phyloP scores from a whole-genome alignment of 2,797 vertebrate genomes.

The Morus bassanus region DNA sequence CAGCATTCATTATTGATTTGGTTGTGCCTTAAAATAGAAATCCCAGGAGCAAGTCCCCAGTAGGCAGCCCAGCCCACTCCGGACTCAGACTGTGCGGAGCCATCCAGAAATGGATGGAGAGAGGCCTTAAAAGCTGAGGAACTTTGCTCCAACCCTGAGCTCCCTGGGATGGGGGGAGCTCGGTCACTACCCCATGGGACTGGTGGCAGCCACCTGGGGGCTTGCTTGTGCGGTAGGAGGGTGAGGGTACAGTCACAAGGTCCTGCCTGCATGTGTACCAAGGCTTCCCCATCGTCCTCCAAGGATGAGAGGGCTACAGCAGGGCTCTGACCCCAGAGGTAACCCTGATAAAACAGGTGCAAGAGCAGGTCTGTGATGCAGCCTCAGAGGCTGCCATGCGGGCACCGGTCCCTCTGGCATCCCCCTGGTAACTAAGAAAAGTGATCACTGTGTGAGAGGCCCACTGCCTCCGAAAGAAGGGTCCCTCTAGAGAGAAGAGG shows the following conservation, averaged over 20 bases:
- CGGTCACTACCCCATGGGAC: rapidly evolving
- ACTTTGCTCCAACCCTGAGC: background rate
- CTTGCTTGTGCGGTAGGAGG: background rate
- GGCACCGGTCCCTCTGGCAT: background rate
- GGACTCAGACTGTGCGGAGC: background rate
- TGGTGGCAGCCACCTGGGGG: background rate
- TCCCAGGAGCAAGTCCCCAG: background rate
- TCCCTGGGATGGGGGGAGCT: background rate
- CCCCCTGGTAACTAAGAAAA: background rate
- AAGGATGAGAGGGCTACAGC: background rate
- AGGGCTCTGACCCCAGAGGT: background rate
- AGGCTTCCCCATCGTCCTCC: background rate
- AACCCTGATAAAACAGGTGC: background rate
- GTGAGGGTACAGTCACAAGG: background rate
- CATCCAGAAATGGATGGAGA: background rate
- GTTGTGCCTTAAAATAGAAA: slow-evolving; percentile 50
- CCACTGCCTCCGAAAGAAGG: background rate
- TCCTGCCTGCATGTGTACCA: background rate
- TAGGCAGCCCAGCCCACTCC: background rate
- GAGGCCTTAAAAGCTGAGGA: background rate
- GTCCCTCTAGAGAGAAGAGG: background rate
- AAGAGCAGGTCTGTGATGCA: background rate
- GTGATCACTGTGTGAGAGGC: background rate
- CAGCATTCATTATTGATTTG: slow-evolving; percentile 53
- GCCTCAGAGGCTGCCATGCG: background rate